Base-by-base conservation (phyloP, 2,888 invertebrate species). In the Melanotus villosus region DNA sequence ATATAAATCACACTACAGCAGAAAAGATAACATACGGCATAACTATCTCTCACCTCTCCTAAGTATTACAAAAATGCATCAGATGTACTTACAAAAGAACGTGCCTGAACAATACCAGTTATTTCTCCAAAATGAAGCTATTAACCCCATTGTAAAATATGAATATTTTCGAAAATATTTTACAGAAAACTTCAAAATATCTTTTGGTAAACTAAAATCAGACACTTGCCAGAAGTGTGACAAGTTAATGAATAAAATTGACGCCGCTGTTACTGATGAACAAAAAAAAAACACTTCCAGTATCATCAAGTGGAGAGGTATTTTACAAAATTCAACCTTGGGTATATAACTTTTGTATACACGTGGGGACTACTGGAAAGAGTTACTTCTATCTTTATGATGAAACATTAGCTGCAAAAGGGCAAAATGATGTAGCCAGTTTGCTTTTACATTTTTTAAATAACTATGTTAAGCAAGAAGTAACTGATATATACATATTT, bases 61-160 rank as follows among this genome's bases (percentile, higher is more conserved):
- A 30, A 36, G 19, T 41, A 14, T 58, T 16, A 12, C 58, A 26
- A 47, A 38, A 14, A 38, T 23, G 9, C 19, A 23, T 10, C 23
- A 19, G 3, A 10, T 47, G 23, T 47, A 47, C 12, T n/a, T n/a
- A n/a, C n/a, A n/a, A n/a, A n/a, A 56, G 23, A 41, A 62, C n/a
- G 36, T 36, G 19, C 47, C 47, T 47, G 54, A 32, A 2, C 54
- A 56, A 38, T 38, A 38, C 14, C 14, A 12, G 16, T 19, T 56
- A 36, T 16, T 56, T 14, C 32, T 32, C 41, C 16, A 41, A 18
- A 16, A 18, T 16, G 16, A 18, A 18, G 5, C 1, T 14, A 18
- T 21, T 16, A 58, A 56, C 1, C 70, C 62, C 2, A 56, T 26
- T n/a, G 63, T 70, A 9, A 41, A 34, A 52, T 72, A 73, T 32